A percentile compares a stretch with the other conserved stretches of the same genome.
These are phyloP conservation scores for Ruditapes philippinarum DNA, from an alignment of 1,140 invertebrate genomes.

Conservation along the genomic window DNA sequence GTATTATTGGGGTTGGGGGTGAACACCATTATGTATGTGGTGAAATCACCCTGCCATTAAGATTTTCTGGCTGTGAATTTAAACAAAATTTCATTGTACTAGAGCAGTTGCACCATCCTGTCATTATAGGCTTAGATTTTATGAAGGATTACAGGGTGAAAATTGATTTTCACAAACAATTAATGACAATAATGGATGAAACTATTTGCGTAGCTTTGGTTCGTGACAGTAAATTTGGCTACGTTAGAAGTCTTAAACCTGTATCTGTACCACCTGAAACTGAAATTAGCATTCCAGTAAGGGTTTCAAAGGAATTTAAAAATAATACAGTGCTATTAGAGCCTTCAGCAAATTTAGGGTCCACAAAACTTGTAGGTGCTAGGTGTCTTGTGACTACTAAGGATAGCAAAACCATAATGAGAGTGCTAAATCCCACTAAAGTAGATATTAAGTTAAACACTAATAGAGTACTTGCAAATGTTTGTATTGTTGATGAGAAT, in stretches of 20 bases:
- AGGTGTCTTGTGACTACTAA: conserved; percentile 54
- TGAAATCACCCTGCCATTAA: neutral
- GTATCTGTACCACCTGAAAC: conserved; percentile 35
- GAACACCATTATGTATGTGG: neutral
- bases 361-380: conserved; percentile 42
- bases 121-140: conserved; percentile 67
- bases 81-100: conserved; percentile 46
- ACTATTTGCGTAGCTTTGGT: neutral
- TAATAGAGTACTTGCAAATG: neutral
- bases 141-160: conserved; percentile 24
- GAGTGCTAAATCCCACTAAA: conserved; percentile 58
- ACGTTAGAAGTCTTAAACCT: conserved; percentile 39
- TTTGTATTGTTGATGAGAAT: neutral
- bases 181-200: conserved; percentile 19
- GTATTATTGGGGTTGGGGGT: conserved; percentile 18
- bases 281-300: conserved; percentile 34
- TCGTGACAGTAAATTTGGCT: conserved; percentile 52
- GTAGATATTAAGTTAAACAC: neutral
- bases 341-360: conserved; percentile 25
- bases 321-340: conserved; percentile 61
- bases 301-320: conserved; percentile 37
- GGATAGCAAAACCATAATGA: conserved; percentile 30
- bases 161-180: conserved; percentile 54
- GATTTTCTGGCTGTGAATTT: neutral
- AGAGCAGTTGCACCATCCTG: conserved; percentile 61